These are phyloP conservation scores for Andinoacara biseriatus DNA, from an alignment of 2,113 vertebrate genomes.

Conservation along the genomic window DNA sequence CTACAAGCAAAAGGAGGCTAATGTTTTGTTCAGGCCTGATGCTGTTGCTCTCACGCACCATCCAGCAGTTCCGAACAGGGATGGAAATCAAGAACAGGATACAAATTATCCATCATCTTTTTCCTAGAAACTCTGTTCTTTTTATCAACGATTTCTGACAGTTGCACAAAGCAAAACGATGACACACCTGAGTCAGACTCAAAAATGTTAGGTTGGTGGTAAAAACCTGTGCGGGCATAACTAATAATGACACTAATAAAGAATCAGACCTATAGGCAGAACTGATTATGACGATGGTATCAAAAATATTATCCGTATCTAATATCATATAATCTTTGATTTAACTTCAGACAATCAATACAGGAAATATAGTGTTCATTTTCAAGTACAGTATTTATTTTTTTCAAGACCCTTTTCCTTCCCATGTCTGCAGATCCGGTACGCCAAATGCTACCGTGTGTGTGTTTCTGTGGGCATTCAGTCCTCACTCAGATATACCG, in stretches of 20 bases:
- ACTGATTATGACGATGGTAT: not conserved
- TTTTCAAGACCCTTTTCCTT: not conserved
- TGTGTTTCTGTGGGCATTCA: not conserved
- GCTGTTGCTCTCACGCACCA: not conserved
- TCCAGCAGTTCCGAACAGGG: not conserved
- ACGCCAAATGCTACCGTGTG: not conserved
- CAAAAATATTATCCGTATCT: not conserved
- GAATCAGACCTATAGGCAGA: not conserved
- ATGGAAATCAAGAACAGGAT: not conserved
- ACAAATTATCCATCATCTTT: not conserved
- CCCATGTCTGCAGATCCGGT: not conserved
- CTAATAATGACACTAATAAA: not conserved
- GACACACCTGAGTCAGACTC: not conserved
- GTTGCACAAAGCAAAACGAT: not conserved
- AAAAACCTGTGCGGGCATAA: no score
- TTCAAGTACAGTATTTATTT: not conserved
- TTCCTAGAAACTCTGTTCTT: not conserved
- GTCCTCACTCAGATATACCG: not conserved
- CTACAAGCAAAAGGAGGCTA: not conserved
- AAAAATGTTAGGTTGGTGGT: no score
- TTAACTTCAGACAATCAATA: not conserved
- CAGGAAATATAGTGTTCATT: not conserved
- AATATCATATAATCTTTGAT: not conserved
- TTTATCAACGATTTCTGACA: not conserved
- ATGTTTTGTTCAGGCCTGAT: not conserved